Evolutionary conservation across 1,140 invertebrate species (phyloP), one percentile per base, ranked within the genome.

Genomic region (Akabosia matsudoensis): DNA sequence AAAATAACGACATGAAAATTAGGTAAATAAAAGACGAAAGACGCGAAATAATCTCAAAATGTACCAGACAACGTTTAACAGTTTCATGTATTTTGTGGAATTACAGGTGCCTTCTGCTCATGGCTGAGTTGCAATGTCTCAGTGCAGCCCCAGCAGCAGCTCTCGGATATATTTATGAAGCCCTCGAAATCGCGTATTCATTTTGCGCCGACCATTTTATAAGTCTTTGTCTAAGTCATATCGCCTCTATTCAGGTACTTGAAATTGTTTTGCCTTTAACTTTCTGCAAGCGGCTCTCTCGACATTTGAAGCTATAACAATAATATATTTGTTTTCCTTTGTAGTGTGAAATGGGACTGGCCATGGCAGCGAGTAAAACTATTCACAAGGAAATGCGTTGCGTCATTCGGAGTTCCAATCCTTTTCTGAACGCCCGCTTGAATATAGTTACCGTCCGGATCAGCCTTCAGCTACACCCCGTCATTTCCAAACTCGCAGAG

Each of bases 111-210:
- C 22, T 78, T 10, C 45, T 80, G 24, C 37, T 80, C 16, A 72
- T 74, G 73, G 79, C 77, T 13, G 79, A 80, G 71, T 52, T 80
- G 4, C 16, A 70, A n/a, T 80, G 79, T 67, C 33, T 80, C 33
- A 37, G 64, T 26, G 73, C 73, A 16, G 72, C 28, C 64, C 77
- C 75, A 26, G 71, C 76, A 22, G 34, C 24, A 0, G 61, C 77
- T 4, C 56, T 80, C 14, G 71, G 71, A 34, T 77, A 73, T 70
- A 70, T 78, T 37, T 80, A 73, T 74, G 75, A 78, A 34, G 79
- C 79, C 26, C 51, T 80, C 22, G 75, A 78, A 1, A 56, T 80
- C 26, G 45, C 79, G 18, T 22, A 56, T 18, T 18, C 33, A 18
- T 74, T 76, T 16, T 75, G 30, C 51, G 76, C 79, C 0, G 79